Base-by-base conservation (phyloP, 1,140 invertebrate genomes). In the Trissolcus basalis region DNA sequence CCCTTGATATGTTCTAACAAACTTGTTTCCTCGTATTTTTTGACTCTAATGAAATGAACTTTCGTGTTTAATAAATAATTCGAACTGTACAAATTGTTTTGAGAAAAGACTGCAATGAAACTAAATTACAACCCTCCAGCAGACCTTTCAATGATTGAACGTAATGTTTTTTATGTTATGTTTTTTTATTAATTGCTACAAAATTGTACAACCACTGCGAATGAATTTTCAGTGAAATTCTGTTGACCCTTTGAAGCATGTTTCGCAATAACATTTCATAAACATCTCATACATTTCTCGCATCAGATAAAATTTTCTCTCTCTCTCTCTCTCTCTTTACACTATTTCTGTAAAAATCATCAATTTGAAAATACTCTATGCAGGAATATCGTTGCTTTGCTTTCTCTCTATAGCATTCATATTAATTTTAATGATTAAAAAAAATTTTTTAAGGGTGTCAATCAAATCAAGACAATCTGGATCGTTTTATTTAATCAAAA, bases 1-100 rank as follows among this genome's bases (percentile, higher is more conserved):
- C 64, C 69, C 68, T 63, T 69, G 64, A 75, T 53, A 65, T n/a
- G 13, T 27, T 59, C 63, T 68, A 72, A 71, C 64, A 54, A 44
- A 69, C 51, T 69, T 15, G 49, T 77, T 54, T 41, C 11, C 47
- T 67, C 47, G 35, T 60, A 16, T 51, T 48, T 19, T 65, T 68
- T 50, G 47, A 32, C 56, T 27, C 63, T 68, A 60, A 67, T 67
- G 16, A 73, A 59, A 36, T 51, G 50, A 63, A 51, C 15, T 56
- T 69, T n/a, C 41, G 39, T 55, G 16, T 61, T 54, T 16, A 61
- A 14, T 47, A 35, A 5, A 60, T 36, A 43, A 60, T n/a, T 27
- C 2, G 19, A 6, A 27, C 19, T 27, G 1, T 1, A 27, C 19
- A 27, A 27, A 27, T 3, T 59, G 32, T 60, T 39, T 60, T 53